A percentile compares a stretch with the other conserved stretches of the same genome.
Evolutionary conservation across 2,113 vertebrate species (phyloP).

Genomic region (Tetrao urogallus): DNA sequence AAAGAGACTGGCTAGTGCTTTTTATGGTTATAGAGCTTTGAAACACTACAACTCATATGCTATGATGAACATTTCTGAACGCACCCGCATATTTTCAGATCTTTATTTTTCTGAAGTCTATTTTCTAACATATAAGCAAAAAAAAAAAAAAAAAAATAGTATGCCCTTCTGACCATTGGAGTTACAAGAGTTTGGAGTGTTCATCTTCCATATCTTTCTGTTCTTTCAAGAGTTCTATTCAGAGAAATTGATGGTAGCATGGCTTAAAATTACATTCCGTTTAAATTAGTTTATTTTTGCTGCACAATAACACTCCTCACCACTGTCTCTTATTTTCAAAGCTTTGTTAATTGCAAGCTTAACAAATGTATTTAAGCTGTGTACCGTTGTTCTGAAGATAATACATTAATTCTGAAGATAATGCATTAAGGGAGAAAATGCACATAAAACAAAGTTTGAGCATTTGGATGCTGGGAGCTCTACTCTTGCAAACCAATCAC

Average conservation of each 20-base stretch:
- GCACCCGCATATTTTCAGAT: not conserved
- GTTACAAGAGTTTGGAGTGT: not conserved
- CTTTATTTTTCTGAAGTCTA: not conserved
- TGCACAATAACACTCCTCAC: not conserved
- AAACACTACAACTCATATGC: not conserved
- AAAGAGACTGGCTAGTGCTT: not conserved
- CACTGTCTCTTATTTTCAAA: not conserved
- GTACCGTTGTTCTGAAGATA: not conserved
- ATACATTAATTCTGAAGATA: not conserved
- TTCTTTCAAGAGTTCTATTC: not conserved
- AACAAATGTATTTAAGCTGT: not conserved
- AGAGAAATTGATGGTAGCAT: not conserved
- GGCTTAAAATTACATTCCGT: not conserved
- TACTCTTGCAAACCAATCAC: not conserved
- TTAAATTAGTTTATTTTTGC: not conserved
- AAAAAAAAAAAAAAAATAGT: no score
- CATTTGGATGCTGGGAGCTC: not conserved
- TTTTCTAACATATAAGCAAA: not conserved
- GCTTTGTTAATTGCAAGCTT: not conserved
- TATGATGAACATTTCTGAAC: not conserved
- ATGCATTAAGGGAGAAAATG: not conserved
- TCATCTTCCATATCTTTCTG: not conserved
- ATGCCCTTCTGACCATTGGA: fast-evolving
- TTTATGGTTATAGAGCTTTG: not conserved
- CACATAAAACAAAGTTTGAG: not conserved